Conservation (phyloP, 2,113 vertebrate genomes). For the Hippolais icterina region DNA sequence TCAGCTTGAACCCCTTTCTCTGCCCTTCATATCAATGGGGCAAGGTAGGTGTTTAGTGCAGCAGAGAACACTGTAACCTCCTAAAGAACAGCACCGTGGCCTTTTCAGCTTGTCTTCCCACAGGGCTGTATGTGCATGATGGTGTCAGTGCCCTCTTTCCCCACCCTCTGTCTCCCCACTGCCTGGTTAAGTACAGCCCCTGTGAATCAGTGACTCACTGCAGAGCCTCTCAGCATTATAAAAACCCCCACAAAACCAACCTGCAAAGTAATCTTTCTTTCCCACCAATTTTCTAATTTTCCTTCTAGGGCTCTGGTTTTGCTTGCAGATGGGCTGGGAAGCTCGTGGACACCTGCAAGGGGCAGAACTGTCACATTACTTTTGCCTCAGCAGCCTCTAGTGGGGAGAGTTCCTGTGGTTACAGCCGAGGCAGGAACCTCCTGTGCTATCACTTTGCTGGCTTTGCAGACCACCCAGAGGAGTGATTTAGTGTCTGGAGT, state of each 20-base stretch:
- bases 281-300: neutral
- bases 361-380: neutral
- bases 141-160: neutral
- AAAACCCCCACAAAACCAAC: neutral
- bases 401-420: neutral
- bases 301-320: neutral
- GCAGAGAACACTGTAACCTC: neutral
- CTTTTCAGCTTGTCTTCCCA: neutral
- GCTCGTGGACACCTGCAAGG: neutral
- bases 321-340: neutral
- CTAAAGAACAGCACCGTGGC: rapidly evolving
- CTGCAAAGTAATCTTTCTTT: neutral
- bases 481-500: neutral
- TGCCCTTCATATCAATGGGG: neutral
- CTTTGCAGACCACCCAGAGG: neutral
- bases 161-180: neutral
- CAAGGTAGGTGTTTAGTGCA: neutral
- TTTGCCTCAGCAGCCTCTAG: slow-evolving; percentile 33
- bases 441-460: neutral
- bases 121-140: rapidly evolving
- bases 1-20: neutral
- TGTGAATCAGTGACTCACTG: neutral
- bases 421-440: neutral
- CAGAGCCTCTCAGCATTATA: neutral
- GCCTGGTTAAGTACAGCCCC: neutral